Evolutionary conservation across 2,888 invertebrate species (phyloP).

Genomic region (Ctena decussata): DNA sequence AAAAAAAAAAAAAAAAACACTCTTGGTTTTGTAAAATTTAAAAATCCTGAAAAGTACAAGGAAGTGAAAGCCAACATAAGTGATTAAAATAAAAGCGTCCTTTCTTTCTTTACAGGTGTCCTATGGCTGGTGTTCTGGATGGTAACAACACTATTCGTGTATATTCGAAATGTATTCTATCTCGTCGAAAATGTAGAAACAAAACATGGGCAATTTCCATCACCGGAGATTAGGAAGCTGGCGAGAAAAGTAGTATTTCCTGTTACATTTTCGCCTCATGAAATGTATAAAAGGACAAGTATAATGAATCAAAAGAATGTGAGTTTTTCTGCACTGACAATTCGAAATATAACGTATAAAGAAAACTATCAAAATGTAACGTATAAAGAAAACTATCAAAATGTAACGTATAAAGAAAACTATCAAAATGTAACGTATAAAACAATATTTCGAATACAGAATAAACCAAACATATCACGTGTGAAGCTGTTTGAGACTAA

Average conservation of each 20-base stretch:
- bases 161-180: not conserved
- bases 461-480: not conserved
- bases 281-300: not conserved
- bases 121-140: not conserved
- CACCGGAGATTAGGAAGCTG: not conserved
- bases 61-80: too few relatives aligned
- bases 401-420: too few relatives aligned
- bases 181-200: not conserved
- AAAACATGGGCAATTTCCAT: not conserved
- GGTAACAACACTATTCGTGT: not conserved
- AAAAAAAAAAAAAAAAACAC: too few relatives aligned
- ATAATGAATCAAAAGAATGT: not conserved
- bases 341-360: not conserved
- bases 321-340: not conserved
- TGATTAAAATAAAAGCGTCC: too few relatives aligned
- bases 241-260: not conserved
- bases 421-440: too few relatives aligned
- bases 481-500: not conserved
- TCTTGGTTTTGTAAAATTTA: too few relatives aligned
- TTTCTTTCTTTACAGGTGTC: not conserved
- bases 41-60: too few relatives aligned
- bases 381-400: too few relatives aligned
- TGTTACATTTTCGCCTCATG: not conserved
- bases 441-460: not conserved
- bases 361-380: too few relatives aligned